Base-by-base conservation (phyloP, 2,888 invertebrate species). In the Anodontia alba region DNA sequence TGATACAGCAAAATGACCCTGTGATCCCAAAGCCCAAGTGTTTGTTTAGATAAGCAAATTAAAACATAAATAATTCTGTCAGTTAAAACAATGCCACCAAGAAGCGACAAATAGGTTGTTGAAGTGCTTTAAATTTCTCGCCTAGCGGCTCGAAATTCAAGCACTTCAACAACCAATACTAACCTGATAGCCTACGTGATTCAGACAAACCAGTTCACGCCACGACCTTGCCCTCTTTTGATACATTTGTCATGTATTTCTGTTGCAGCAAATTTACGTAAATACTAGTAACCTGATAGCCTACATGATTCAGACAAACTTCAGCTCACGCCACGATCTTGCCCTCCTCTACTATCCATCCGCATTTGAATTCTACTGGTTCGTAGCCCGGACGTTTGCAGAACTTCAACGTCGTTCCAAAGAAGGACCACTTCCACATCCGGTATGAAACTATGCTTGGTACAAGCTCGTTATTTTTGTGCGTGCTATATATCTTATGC, bases 291-390 rank as follows among this genome's bases (percentile, higher is more conserved):
- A 79, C 15, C 75, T 91, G 84, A 83, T 91, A 31, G 83, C 78
- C 31, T 87, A 76, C 76, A 80, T 88, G 80, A 84, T 90, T 20
- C 70, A 83, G 51, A 85, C 83, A 8, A 86, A 88, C 57, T 79
- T 91, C 36, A 76, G 84, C 12, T 76, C 76, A 0, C 76, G 91
- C 15, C 82, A 80, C 0, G 91, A 91, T 51, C 78, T 91, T 42
- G 91, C 91, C 8, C 77, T 90, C 49, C 86, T 88, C 31, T 91
- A 91, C 72, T 91, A 91, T 68, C 90, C 91, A 1, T 91, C 91
- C 1, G 78, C 79, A 29, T 81, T 89, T 20, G 90, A 91, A 75
- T 90, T 90, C 67, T 90, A 91, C 68, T 91, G 90, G 90, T 91
- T 91, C 49, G 87, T 90, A 17, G 79, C 89, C 0, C 76, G 90